Evolutionary conservation across 2,888 invertebrate species (phyloP), one percentile per base, ranked within the genome.

Genomic region (Protodeltote pygarga): DNA sequence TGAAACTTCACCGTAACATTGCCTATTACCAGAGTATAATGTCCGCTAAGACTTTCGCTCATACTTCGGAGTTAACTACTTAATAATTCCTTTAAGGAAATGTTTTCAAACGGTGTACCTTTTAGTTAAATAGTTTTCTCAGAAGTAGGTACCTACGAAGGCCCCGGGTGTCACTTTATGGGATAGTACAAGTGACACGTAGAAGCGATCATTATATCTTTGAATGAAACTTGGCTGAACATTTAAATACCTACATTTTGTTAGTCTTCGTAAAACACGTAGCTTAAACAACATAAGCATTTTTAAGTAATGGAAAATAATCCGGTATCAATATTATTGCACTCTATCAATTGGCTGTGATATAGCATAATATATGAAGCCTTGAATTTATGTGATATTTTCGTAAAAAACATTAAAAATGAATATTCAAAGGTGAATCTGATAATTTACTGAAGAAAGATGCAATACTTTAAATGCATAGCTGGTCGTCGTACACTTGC

Each of bases 61-160:
- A 66, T 73, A 73, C 63, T 74, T 59, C 47, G 31, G 47, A 68
- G 59, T 67, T 69, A 69, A 79, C 71, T 74, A 76, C 68, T 81
- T 79, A 74, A 79, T 82, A 83, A 75, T 81, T 81, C 72, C 74
- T 76, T 64, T 59, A 72, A 75, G 75, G 71, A 74, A 80, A 82
- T 78, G 78, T 83, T 85, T 83, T 80, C 75, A 74, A 81, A 77
- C 78, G 71, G 69, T 75, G 73, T 81, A 74, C 81, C 82, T 82
- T 83, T 83, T 78, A 84, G 81, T 79, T 82, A 83, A 82, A 83
- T 82, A 83, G 85, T 84, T 84, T 79, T 62, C 54, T 41, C 48
- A 52, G 62, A 40, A 55, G 54, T 54, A 50, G 50, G 57, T 48
- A 34, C 25, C n/a, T n/a, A n/a, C n/a, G n/a, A 20, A 35, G 14